Percentiles rank a stretch among this genome's conserved stretches.
Conservation (phyloP, 2,113 vertebrate genomes). For the Sisor rabdophorus region DNA sequence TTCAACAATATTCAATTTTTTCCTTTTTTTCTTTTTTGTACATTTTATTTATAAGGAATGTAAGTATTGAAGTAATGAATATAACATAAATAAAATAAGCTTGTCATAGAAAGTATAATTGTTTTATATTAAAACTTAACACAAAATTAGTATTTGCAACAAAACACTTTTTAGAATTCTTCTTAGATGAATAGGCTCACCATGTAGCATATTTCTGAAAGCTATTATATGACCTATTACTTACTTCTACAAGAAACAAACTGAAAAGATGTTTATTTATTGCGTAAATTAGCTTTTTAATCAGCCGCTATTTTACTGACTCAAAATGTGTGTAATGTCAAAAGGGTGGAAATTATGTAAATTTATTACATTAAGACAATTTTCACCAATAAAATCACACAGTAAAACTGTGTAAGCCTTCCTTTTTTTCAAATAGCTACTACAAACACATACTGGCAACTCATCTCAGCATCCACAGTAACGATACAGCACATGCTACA, state of each 20-base stretch:
- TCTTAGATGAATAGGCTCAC: background rate
- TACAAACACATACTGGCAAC: background rate
- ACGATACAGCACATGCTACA: conserved; percentile 8
- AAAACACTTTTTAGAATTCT: conserved; percentile 20
- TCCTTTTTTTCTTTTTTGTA: background rate
- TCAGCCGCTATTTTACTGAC: background rate
- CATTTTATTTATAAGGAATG: conserved; percentile 15
- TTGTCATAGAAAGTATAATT: conserved; percentile 42
- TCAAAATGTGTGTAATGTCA: background rate
- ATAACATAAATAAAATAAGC: conserved; percentile 15
- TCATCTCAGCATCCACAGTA: background rate
- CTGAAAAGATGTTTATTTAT: conserved; percentile 20
- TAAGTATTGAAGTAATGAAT: conserved; percentile 26
- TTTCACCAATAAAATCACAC: conserved; percentile 20
- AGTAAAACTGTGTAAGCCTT: background rate
- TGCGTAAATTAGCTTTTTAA: background rate
- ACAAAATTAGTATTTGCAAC: conserved; percentile 39
- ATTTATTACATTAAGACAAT: too few species aligned
- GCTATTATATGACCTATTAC: conserved; percentile 12
- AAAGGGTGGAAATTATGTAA: background rate
- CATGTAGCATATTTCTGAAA: conserved; percentile 5
- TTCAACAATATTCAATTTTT: background rate
- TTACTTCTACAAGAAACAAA: background rate
- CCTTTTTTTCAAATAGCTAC: background rate
- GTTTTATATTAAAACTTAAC: conserved; percentile 75